These are phyloP conservation scores for Collichthys lucidus DNA, from an alignment of 2,113 vertebrate species.

Conservation along the genomic window DNA sequence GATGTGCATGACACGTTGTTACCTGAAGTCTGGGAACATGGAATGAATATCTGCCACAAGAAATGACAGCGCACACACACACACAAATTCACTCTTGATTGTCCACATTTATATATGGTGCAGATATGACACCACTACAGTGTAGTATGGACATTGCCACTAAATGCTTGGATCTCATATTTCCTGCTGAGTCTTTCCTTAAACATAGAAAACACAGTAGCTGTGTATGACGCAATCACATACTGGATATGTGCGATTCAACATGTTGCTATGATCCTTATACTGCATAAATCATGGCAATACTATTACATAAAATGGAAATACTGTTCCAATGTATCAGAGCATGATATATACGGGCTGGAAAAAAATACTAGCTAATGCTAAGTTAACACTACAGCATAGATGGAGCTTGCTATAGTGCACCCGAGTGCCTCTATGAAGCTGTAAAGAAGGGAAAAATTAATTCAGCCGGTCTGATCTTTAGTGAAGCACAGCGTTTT, in stretches of 20 bases:
- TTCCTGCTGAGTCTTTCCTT: too few species aligned
- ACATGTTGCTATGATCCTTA: neutral
- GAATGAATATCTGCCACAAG: neutral
- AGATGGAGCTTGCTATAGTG: neutral
- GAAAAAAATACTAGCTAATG: neutral
- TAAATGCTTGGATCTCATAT: neutral
- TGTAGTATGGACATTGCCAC: neutral
- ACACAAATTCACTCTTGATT: neutral
- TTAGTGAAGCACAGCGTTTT: slow-evolving; percentile 13
- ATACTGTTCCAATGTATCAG: neutral
- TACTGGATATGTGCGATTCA: neutral
- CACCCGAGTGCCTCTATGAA: neutral
- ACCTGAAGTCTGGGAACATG: neutral
- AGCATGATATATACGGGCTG: neutral
- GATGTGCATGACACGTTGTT: neutral
- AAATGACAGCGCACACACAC: neutral
- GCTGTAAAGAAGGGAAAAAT: neutral
- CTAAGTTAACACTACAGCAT: neutral
- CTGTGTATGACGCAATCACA: neutral
- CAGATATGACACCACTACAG: too few species aligned
- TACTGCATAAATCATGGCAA: too few species aligned
- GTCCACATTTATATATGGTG: neutral
- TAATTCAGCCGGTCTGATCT: slow-evolving; percentile 20
- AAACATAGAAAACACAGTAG: neutral
- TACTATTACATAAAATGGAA: neutral